Evolutionary conservation across 1,140 invertebrate species (phyloP), one percentile per base, ranked within the genome.

Genomic region (Lepidurus packardi): DNA sequence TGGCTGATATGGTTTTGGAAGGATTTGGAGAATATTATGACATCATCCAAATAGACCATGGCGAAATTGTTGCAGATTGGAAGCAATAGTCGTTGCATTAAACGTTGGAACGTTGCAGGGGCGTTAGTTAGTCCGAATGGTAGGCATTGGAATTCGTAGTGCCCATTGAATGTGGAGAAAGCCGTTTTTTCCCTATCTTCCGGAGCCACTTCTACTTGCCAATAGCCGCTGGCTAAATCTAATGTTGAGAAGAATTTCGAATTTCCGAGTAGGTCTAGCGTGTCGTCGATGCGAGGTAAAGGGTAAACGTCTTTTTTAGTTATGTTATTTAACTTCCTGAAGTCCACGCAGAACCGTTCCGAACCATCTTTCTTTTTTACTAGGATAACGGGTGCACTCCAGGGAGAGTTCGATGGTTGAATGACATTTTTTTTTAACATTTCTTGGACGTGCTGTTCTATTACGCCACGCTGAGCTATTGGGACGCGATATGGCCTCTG

Each of bases 21-120:
- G 13, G 24, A 76, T 41, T 76, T 79, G 0, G 83, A 85, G 73
- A 82, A 86, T 7, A 89, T 81, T 4, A 89, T 82, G 43, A 90
- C 84, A 80, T 90, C 89, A 80, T 90, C 88, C 0, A 89, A 76
- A 80, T 87, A 89, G 0, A 84, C 81, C 74, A 84, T 81, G 74
- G 43, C 78, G 77, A 85, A 87, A 44, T 82, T 81, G 9, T 84
- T 76, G 79, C 10, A 13, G 13, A 25, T 53, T 1, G 44, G 43
- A 7, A 9, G 79, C 5, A 86, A 47, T n/a, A 84, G 76, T 34
- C 80, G 47, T 45, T 87, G 84, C 43, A 87, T 81, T 0, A 87
- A 79, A 7, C 84, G 81, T 73, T 86, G 83, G 73, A 86, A 84
- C 0, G 84, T 85, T 2, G 84, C 82, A 0, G 84, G 82, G 7